These are phyloP conservation scores for Trichomalopsis sarcophagae DNA, from an alignment of 1,140 invertebrate genomes.

Conservation along the genomic window DNA sequence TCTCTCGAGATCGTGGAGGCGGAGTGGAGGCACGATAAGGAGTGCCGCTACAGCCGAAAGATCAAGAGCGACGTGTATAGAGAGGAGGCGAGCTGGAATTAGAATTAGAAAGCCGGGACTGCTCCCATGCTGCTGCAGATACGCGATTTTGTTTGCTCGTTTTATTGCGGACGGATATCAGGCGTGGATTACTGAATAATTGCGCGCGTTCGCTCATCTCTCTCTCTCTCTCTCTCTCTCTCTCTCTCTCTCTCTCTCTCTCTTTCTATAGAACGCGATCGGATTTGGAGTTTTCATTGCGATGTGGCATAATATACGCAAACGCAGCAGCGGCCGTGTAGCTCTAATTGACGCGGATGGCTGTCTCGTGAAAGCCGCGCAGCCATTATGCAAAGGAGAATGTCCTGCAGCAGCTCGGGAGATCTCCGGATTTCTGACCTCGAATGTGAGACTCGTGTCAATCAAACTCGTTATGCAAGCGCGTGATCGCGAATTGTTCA, in stretches of 20 bases:
- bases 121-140: background rate
- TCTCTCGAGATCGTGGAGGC: background rate
- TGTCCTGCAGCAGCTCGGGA: background rate
- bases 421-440: constrained; percentile 59
- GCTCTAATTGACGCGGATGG: background rate
- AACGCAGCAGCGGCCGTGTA: no score
- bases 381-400: constrained; percentile 16
- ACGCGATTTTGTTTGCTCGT: constrained; percentile 4
- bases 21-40: background rate
- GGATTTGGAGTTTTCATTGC: no score
- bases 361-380: background rate
- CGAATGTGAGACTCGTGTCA: background rate
- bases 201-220: no score
- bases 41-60: background rate
- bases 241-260: no score
- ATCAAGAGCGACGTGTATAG: constrained; percentile 13
- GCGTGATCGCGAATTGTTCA: no score
- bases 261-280: no score
- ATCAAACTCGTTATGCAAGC: background rate
- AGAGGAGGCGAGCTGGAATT: constrained; percentile 48
- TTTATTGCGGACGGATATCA: constrained; percentile 27
- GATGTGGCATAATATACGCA: no score
- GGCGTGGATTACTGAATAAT: background rate
- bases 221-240: no score
- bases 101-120: background rate